Percentiles rank a stretch among this genome's conserved stretches.
These are phyloP conservation scores for Cepphus grylle DNA, from an alignment of 2,113 vertebrate species.

Conservation along the genomic window DNA sequence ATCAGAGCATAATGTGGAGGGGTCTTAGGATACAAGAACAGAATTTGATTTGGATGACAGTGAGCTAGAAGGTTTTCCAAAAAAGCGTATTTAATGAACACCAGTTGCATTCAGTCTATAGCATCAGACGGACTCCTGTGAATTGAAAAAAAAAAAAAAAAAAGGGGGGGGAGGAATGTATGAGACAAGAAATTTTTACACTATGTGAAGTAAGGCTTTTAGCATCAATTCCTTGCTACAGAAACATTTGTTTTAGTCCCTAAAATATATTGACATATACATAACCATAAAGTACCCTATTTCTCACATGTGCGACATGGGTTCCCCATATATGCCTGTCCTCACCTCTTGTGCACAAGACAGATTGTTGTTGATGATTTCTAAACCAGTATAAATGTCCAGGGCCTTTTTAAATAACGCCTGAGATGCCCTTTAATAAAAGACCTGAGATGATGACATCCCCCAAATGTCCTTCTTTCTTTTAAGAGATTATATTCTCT, in stretches of 20 bases:
- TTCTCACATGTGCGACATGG: not conserved
- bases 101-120: not conserved
- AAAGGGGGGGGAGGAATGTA: not conserved
- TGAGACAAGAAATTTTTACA: not conserved
- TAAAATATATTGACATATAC: not conserved
- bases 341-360: rapidly evolving
- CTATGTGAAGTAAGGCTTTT: not conserved
- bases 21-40: not conserved
- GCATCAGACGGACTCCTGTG: rapidly evolving
- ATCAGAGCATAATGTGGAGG: not conserved
- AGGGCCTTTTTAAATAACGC: not conserved
- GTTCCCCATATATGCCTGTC: not conserved
- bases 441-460: not conserved
- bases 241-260: not conserved
- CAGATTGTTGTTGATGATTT: not conserved
- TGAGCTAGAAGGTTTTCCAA: not conserved
- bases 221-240: not conserved
- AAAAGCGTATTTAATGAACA: not conserved
- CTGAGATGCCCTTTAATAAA: not conserved
- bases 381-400: not conserved
- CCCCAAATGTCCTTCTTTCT: not conserved
- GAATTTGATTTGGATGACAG: not conserved
- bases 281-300: not conserved
- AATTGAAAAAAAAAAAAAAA: not conserved
- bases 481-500: not conserved